phyloP scores from a whole-genome alignment of 2,888 invertebrate species.

The Dynastes grantii region DNA sequence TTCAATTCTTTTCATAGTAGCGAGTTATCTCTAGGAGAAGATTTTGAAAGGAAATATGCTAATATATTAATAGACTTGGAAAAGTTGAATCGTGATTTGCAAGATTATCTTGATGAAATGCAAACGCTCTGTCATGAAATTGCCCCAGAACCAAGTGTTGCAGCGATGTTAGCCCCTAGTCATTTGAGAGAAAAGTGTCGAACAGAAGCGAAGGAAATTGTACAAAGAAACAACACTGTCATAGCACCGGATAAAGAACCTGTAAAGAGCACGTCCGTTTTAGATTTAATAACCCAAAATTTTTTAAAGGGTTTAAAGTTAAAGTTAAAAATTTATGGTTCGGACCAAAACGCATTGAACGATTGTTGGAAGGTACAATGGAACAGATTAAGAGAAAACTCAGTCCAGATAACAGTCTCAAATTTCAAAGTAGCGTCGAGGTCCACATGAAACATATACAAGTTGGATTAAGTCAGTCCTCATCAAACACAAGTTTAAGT shows the following conservation, averaged over 20 bases:
- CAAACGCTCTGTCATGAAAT: conserved; percentile 89
- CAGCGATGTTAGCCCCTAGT: conserved; percentile 91
- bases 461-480: conserved; percentile 75
- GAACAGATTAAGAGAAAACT: conserved; percentile 89
- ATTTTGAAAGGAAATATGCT: conserved; percentile 94
- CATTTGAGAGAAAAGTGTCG: conserved; percentile 90
- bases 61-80: conserved; percentile 90
- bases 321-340: conserved; percentile 84
- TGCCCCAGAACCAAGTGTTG: conserved; percentile 89
- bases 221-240: conserved; percentile 79
- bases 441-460: conserved; percentile 93
- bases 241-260: conserved; percentile 74
- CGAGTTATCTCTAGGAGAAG: conserved; percentile 76
- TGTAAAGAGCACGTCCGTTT: conserved; percentile 74
- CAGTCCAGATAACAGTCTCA: conserved; percentile 81
- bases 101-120: conserved; percentile 88
- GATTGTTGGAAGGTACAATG: conserved; percentile 92
- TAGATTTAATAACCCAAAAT: conserved; percentile 88
- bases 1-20: conserved; percentile 85
- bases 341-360: conserved; percentile 90
- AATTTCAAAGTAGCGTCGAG: conserved; percentile 92
- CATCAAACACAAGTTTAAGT: conserved; percentile 43
- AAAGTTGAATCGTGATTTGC: conserved; percentile 90
- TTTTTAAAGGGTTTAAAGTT: no score
- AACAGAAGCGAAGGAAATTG: conserved; percentile 87